Conservation (phyloP, 2,797 vertebrate species). For the Sebastes itinus region DNA sequence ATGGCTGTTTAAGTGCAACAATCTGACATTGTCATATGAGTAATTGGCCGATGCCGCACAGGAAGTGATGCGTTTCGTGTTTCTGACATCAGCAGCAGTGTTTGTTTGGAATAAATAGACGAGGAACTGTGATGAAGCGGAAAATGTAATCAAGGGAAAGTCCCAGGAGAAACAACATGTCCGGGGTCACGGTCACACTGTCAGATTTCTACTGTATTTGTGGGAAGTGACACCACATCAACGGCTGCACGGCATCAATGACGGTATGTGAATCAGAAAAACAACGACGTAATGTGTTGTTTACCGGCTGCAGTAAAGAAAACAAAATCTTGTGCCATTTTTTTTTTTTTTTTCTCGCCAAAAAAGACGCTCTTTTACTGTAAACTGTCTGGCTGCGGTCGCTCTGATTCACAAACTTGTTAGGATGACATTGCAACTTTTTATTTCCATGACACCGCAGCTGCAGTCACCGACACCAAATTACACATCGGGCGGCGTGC, state of each 20-base stretch:
- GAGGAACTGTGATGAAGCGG: background rate
- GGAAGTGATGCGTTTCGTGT: slow-evolving; percentile 2
- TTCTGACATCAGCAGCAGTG: slow-evolving; percentile 2
- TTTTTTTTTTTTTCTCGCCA: slow-evolving; percentile 7
- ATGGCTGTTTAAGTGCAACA: background rate
- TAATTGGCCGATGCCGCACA: background rate
- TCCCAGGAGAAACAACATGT: slow-evolving; percentile 19
- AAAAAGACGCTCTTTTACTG: slow-evolving; percentile 43
- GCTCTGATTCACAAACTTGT: slow-evolving; percentile 57
- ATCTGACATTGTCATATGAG: background rate
- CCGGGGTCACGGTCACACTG: background rate
- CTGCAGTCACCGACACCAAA: slow-evolving; percentile 40
- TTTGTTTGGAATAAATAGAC: slow-evolving; percentile 3
- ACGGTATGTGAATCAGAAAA: background rate
- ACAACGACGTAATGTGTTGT: background rate
- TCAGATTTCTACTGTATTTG: slow-evolving; percentile 21
- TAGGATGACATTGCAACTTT: slow-evolving; percentile 49
- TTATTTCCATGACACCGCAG: slow-evolving; percentile 61
- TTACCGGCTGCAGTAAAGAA: slow-evolving; percentile 14
- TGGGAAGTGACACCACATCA: slow-evolving; percentile 33
- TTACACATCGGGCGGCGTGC: slow-evolving; percentile 32
- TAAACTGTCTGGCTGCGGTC: slow-evolving; percentile 56
- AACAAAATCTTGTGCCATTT: slow-evolving; percentile 21
- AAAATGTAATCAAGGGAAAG: slow-evolving; percentile 34
- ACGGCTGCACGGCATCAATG: background rate